These are phyloP conservation scores for Nephrotoma flavescens DNA, from an alignment of 2,888 invertebrate species.

Conservation along the genomic window DNA sequence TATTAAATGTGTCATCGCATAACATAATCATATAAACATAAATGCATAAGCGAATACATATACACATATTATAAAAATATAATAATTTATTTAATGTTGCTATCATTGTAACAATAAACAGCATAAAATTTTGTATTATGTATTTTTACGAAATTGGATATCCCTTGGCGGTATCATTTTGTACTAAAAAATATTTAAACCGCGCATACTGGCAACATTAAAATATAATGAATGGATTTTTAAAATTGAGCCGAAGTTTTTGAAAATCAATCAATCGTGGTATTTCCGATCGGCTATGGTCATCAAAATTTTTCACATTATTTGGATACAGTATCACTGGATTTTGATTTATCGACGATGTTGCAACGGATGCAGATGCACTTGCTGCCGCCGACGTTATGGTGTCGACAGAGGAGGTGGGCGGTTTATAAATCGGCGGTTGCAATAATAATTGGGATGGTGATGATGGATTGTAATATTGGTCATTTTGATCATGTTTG, in stretches of 20 bases:
- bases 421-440: neutral
- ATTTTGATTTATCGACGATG: neutral
- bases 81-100: neutral
- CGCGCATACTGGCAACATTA: neutral
- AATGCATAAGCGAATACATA: neutral
- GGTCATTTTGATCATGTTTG: neutral
- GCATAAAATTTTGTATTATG: neutral
- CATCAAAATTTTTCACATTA: neutral
- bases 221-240: neutral
- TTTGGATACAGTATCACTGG: neutral
- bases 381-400: neutral
- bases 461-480: neutral
- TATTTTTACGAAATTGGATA: neutral
- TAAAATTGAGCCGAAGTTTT: neutral
- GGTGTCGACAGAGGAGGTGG: neutral
- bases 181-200: neutral
- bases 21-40: neutral
- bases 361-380: neutral
- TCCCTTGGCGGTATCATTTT: neutral
- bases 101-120: neutral
- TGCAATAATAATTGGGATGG: neutral
- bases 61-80: neutral
- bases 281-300: neutral
- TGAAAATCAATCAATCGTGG: neutral
- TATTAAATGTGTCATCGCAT: neutral